phyloP scores from a whole-genome alignment of 1,140 invertebrate species.

The Onthophagus taurus region DNA sequence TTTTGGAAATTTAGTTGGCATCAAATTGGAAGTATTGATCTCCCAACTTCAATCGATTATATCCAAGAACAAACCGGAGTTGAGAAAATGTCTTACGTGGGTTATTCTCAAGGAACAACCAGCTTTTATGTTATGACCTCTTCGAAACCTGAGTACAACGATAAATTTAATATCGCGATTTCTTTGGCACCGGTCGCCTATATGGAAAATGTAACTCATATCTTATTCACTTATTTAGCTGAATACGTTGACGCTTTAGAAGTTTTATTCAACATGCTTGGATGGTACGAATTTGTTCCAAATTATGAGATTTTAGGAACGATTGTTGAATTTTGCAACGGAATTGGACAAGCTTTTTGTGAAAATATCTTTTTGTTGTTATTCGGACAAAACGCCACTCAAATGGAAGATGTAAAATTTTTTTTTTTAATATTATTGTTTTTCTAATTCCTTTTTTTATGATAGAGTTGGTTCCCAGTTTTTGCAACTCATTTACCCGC shows the following conservation, averaged over 20 bases:
- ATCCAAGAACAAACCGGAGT: background rate
- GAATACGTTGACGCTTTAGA: no score
- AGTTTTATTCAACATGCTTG: no score
- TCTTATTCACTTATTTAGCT: no score
- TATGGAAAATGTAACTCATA: slow-evolving; percentile 22
- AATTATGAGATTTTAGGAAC: no score
- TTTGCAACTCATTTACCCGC: slow-evolving; percentile 74
- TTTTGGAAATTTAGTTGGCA: slow-evolving; percentile 39
- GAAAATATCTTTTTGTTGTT: no score
- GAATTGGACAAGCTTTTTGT: no score
- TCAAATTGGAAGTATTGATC: background rate
- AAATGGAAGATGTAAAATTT: no score
- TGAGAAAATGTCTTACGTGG: slow-evolving; percentile 16
- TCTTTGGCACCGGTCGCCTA: slow-evolving; percentile 44
- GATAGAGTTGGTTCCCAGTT: slow-evolving; percentile 58
- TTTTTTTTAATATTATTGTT: no score
- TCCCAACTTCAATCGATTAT: background rate
- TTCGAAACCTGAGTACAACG: slow-evolving; percentile 41
- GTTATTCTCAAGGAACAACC: slow-evolving; percentile 34
- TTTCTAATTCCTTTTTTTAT: no score
- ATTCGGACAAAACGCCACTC: no score
- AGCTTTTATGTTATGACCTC: slow-evolving; percentile 38
- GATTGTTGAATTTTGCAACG: no score
- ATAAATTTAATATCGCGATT: slow-evolving; percentile 38
- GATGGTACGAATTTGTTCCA: no score